Evolutionary conservation across 2,888 invertebrate species (phyloP).

Genomic region (Pseudolycoriella hygida): DNA sequence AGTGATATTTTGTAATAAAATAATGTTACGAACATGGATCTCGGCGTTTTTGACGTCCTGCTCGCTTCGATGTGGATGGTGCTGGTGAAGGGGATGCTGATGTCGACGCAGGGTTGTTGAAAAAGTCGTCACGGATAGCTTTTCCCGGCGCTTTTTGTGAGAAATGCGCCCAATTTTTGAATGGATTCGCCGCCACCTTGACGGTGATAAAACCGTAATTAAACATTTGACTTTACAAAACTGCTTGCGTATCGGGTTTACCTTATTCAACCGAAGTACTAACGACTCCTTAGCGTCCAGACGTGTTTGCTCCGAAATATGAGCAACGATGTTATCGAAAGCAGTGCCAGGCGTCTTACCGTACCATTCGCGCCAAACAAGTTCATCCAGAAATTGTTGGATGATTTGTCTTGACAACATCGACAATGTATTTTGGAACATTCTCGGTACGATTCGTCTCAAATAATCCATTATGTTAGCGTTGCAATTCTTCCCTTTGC

Average conservation of each 20-base stretch:
- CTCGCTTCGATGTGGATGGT: neutral
- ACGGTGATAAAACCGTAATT: slow-evolving; percentile 15
- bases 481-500: slow-evolving; percentile 39
- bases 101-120: slow-evolving; percentile 4
- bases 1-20: neutral
- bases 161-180: slow-evolving; percentile 39
- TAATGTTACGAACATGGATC: slow-evolving; percentile 5
- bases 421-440: slow-evolving; percentile 79
- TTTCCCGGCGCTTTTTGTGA: slow-evolving; percentile 5
- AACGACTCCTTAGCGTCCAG: slow-evolving; percentile 43
- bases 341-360: slow-evolving; percentile 59
- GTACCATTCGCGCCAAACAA: slow-evolving; percentile 77
- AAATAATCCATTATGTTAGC: slow-evolving; percentile 75
- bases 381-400: slow-evolving; percentile 77
- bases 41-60: slow-evolving; percentile 4
- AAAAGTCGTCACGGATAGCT: slow-evolving; percentile 3
- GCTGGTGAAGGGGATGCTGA: neutral
- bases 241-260: too few species aligned
- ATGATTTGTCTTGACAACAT: slow-evolving; percentile 68
- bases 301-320: slow-evolving; percentile 63
- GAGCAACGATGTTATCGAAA: slow-evolving; percentile 62
- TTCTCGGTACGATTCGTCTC: slow-evolving; percentile 66
- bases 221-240: slow-evolving; percentile 2
- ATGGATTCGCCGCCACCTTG: slow-evolving; percentile 43
- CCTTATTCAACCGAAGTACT: slow-evolving; percentile 45